Evolutionary conservation across 37 sponge, comb jelly and placozoan genomes (phyloP).

Genomic region (Petrosia ficiformis): DNA sequence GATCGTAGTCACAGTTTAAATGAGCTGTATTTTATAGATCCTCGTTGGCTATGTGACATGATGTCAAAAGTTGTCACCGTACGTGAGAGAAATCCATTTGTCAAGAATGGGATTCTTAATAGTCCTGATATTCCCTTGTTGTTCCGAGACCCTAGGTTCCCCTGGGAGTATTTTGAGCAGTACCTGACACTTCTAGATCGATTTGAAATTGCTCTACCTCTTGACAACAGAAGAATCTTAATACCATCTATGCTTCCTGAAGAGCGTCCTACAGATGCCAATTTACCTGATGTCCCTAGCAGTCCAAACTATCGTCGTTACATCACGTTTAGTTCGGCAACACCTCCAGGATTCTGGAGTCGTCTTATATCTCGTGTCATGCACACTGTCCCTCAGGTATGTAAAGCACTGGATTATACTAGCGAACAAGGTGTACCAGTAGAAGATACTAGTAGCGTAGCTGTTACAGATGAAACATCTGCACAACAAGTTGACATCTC

Average conservation of each 20-base stretch:
- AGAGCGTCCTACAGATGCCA: constrained; percentile 33
- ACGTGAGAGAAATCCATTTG: constrained; percentile 77
- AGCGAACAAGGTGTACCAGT: neutral
- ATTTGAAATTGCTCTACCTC: constrained; percentile 85
- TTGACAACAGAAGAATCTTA: constrained; percentile 73
- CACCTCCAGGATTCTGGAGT: constrained; percentile 89
- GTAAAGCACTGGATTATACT: constrained; percentile 25
- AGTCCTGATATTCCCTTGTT: constrained; percentile 51
- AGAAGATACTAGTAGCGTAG: neutral
- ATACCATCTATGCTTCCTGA: no score
- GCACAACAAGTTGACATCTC: neutral
- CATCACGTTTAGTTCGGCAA: constrained; percentile 40
- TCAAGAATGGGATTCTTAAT: no score
- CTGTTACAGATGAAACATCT: neutral
- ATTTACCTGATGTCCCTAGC: neutral
- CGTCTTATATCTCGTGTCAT: constrained; percentile 79
- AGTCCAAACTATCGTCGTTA: constrained; percentile 34
- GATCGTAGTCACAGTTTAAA: constrained; percentile 76
- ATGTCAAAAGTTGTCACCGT: no score
- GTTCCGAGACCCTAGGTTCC: constrained; percentile 71
- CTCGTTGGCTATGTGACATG: constrained; percentile 92
- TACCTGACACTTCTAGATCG: constrained; percentile 79
- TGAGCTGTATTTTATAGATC: constrained; percentile 86
- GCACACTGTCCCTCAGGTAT: constrained; percentile 44
- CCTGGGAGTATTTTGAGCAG: constrained; percentile 70